Conservation (phyloP, 2,888 invertebrate genomes). For the Brenthis hecate region DNA sequence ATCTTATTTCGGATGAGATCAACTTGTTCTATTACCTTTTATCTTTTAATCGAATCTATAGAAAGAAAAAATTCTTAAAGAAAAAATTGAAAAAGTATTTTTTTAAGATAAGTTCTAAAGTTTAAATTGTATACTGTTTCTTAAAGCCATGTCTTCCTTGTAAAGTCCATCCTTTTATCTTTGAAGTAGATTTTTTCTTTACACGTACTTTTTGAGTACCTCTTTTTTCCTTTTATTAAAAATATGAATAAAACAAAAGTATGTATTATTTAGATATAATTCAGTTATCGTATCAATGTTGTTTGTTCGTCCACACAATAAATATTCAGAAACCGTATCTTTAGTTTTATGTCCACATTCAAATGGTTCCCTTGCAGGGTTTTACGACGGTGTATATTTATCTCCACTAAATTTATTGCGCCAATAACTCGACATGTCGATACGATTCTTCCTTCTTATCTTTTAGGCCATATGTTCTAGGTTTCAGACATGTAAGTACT, state of each 20-base stretch:
- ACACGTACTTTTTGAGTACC: too few relatives aligned
- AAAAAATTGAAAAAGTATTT: too few relatives aligned
- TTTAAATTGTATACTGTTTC: too few relatives aligned
- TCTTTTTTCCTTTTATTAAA: too few relatives aligned
- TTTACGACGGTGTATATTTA: conserved; percentile 59
- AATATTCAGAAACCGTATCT: conserved; percentile 43
- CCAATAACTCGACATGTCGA: conserved; percentile 53
- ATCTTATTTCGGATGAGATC: background rate
- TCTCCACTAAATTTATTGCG: conserved; percentile 59
- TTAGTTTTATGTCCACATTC: conserved; percentile 39
- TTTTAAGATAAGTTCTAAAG: too few relatives aligned
- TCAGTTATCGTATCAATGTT: conserved; percentile 22
- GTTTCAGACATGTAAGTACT: too few relatives aligned
- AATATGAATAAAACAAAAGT: too few relatives aligned
- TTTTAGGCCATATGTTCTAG: conserved; percentile 10
- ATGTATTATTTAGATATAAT: conserved; percentile 5
- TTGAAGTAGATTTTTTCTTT: too few relatives aligned
- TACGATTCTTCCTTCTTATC: conserved; percentile 32
- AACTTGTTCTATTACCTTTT: background rate
- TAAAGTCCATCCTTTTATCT: too few relatives aligned
- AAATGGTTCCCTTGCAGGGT: conserved; percentile 46
- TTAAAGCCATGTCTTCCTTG: too few relatives aligned
- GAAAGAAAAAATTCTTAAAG: too few relatives aligned
- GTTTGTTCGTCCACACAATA: conserved; percentile 32
- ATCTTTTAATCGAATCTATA: too few relatives aligned